phyloP scores from a whole-genome alignment of 1,140 invertebrate genomes.

The Drosophila eugracilis region DNA sequence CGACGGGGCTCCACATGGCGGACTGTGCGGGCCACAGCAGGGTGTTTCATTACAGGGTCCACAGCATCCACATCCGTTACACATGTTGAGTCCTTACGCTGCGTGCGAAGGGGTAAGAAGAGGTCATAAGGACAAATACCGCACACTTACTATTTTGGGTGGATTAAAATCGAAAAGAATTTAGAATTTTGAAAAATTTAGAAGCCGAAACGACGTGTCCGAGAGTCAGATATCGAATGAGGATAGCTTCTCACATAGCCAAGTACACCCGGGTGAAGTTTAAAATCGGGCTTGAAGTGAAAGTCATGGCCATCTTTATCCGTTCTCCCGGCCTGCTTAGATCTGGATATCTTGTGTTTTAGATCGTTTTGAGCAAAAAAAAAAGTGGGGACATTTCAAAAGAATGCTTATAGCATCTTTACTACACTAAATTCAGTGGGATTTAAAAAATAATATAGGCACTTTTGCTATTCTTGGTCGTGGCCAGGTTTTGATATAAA shows the following conservation, averaged over 20 bases:
- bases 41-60: conserved; percentile 13
- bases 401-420: too few relatives aligned
- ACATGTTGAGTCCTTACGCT: conserved; percentile 4
- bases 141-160: not conserved
- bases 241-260: not conserved
- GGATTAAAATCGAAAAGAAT: not conserved
- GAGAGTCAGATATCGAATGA: conserved; percentile 11
- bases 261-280: not conserved
- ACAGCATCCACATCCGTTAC: conserved; percentile 43
- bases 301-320: conserved; percentile 10
- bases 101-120: not conserved
- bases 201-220: conserved; percentile 14
- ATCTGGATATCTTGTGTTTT: too few relatives aligned
- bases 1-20: conserved; percentile 69
- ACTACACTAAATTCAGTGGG: too few relatives aligned
- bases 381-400: too few relatives aligned
- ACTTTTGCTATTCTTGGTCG: too few relatives aligned
- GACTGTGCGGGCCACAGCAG: conserved; percentile 53
- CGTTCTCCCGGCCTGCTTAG: not conserved
- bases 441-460: too few relatives aligned
- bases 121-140: not conserved
- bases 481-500: too few relatives aligned
- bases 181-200: conserved; percentile 12
- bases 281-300: not conserved
- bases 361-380: too few relatives aligned